Evolutionary conservation across 2,113 vertebrate genomes (phyloP), one percentile per base, ranked within the genome.

Genomic region (Coreoperca whiteheadi): DNA sequence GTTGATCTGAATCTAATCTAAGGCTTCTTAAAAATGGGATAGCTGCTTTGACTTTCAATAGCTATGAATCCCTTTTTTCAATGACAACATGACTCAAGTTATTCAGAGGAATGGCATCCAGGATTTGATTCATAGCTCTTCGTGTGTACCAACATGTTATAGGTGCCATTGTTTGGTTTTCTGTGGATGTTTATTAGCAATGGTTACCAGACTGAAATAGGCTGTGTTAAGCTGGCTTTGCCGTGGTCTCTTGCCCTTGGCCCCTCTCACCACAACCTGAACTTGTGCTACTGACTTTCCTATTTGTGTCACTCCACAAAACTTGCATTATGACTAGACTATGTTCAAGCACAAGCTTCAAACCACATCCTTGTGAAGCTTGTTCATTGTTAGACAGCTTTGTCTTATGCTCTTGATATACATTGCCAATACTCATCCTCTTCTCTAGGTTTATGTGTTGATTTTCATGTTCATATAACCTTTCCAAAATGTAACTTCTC

Each of bases 191-290:
- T 79, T 74, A 16, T 46, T 30, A 65, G 53, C 39, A 39, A 41
- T 63, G 41, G 64, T 82, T 78, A 56, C n/a, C 51, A 51, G 83
- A 88, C 81, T 61, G 78, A 91, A 91, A 90, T 86, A 91, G 87
- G 64, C n/a, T 3, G 54, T 59, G 80, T 79, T 92, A 88, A 92
- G 86, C 81, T 89, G 73, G 68, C 81, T 88, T 90, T 81, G 74
- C 79, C 57, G 4, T 82, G 68, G 82, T 75, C 54, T 89, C 84
- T 81, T 78, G 65, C 48, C 46, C 48, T 39, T 25, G 69, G 66
- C 75, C 69, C 23, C 75, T 73, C 57, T 87, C 37, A 85, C 81
- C 57, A 14, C 77, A 90, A 81, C 73, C 82, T 68, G 56, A 84
- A 72, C 54, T 82, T 71, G 37, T 66, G 74, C 78, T 76, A 39